A percentile compares a stretch with the other conserved stretches of the same genome.
These are phyloP conservation scores for Littorina saxatilis DNA, from an alignment of 1,140 invertebrate species.

Conservation along the genomic window DNA sequence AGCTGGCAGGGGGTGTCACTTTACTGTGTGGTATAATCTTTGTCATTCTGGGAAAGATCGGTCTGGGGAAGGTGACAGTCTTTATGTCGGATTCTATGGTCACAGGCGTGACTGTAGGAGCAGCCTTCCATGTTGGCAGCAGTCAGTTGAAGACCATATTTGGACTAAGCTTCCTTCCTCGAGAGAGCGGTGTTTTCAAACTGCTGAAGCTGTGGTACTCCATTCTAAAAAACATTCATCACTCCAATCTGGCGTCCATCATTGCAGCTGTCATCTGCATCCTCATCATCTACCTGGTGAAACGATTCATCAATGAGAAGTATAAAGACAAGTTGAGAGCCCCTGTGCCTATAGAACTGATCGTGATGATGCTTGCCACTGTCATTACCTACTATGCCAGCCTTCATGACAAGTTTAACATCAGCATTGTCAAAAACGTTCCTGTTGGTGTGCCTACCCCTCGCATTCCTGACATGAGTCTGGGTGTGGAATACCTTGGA, in stretches of 20 bases:
- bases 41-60: slow-evolving; percentile 72
- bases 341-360: slow-evolving; percentile 74
- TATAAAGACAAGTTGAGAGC: slow-evolving; percentile 68
- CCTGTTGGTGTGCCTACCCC: slow-evolving; percentile 51
- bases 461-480: slow-evolving; percentile 50
- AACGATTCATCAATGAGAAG: slow-evolving; percentile 70
- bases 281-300: slow-evolving; percentile 69
- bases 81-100: slow-evolving; percentile 76
- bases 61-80: slow-evolving; percentile 72
- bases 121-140: slow-evolving; percentile 75
- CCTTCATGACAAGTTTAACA: slow-evolving; percentile 13
- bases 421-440: slow-evolving; percentile 27
- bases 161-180: slow-evolving; percentile 58
- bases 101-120: slow-evolving; percentile 75
- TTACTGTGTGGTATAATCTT: slow-evolving; percentile 49
- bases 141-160: slow-evolving; percentile 75
- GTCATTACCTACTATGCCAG: background rate
- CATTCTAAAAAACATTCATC: slow-evolving; percentile 60
- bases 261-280: slow-evolving; percentile 68
- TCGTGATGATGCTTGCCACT: slow-evolving; percentile 52
- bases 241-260: slow-evolving; percentile 66
- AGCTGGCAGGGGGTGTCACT: slow-evolving; percentile 40
- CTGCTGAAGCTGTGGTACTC: slow-evolving; percentile 55
- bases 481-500: slow-evolving; percentile 41
- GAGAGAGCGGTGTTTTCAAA: slow-evolving; percentile 23